A percentile compares a stretch with the other conserved stretches of the same genome.
Evolutionary conservation across 2,113 vertebrate genomes (phyloP).

Genomic region (Pygoscelis antarcticus): DNA sequence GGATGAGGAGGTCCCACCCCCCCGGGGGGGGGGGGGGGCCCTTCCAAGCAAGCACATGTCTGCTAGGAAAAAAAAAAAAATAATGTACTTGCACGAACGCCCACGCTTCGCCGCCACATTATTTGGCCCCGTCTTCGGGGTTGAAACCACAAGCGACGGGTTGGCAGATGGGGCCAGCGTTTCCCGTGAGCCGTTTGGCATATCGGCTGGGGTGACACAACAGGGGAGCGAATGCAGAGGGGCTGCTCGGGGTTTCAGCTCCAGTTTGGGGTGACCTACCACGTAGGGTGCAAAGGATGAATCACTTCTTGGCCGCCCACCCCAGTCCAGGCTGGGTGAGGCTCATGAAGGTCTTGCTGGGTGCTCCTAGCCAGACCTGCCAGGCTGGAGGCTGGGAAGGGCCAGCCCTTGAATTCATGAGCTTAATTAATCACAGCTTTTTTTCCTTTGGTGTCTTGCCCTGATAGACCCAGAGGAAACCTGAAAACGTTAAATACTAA

Average conservation of each 20-base stretch:
- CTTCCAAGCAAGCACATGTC: not conserved
- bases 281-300: accelerated
- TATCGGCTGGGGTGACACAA: accelerated
- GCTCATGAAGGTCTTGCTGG: not conserved
- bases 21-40: accelerated
- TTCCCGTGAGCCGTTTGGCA: not conserved
- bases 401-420: not conserved
- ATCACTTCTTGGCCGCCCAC: not conserved
- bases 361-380: not conserved
- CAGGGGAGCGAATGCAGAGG: accelerated
- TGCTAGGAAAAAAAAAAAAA: not conserved
- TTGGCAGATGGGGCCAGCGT: not conserved
- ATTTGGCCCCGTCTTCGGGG: not conserved
- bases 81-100: accelerated
- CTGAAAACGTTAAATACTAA: not conserved
- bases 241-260: not conserved
- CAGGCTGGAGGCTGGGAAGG: not conserved
- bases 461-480: not conserved
- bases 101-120: accelerated
- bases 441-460: not conserved
- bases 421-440: not conserved
- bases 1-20: not conserved
- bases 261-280: not conserved
- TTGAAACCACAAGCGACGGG: not conserved
- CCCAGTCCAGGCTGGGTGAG: not conserved